Percentiles rank a stretch among this genome's conserved stretches.
Conservation (phyloP, 2,888 invertebrate genomes). For the Ptychoptera albimana region DNA sequence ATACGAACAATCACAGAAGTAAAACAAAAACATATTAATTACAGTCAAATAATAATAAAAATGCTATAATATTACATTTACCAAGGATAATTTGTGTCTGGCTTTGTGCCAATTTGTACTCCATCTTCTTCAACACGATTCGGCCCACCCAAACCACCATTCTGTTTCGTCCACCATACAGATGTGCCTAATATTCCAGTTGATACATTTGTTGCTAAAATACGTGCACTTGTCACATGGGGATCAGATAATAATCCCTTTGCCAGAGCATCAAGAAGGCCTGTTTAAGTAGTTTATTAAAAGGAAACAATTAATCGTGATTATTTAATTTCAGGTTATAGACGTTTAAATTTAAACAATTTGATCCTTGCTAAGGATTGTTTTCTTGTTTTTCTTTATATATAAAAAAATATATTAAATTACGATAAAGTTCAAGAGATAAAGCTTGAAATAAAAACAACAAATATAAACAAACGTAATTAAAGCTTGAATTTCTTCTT, state of each 20-base stretch:
- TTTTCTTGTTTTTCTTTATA: too few species aligned
- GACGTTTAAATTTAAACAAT: too few species aligned
- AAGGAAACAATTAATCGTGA: too few species aligned
- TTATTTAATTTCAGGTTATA: too few species aligned
- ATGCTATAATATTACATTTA: slow-evolving; percentile 19
- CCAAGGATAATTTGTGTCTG: slow-evolving; percentile 56
- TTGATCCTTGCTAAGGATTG: too few species aligned
- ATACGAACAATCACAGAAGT: neutral
- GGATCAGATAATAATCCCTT: slow-evolving; percentile 51
- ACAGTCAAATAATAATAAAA: neutral
- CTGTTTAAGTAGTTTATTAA: slow-evolving; percentile 28
- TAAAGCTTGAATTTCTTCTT: too few species aligned
- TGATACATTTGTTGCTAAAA: slow-evolving; percentile 43
- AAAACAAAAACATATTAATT: neutral
- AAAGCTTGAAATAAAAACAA: too few species aligned
- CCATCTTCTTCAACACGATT: slow-evolving; percentile 38
- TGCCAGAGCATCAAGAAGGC: slow-evolving; percentile 55
- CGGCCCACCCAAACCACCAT: slow-evolving; percentile 32
- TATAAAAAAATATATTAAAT: too few species aligned
- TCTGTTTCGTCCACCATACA: slow-evolving; percentile 40
- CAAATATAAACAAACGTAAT: too few species aligned
- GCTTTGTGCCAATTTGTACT: slow-evolving; percentile 43
- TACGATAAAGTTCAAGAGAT: too few species aligned
- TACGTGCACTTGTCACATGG: slow-evolving; percentile 39
- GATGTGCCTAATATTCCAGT: slow-evolving; percentile 40